phyloP scores from a whole-genome alignment of 2,797 vertebrate species.

The Sarcoramphus papa region DNA sequence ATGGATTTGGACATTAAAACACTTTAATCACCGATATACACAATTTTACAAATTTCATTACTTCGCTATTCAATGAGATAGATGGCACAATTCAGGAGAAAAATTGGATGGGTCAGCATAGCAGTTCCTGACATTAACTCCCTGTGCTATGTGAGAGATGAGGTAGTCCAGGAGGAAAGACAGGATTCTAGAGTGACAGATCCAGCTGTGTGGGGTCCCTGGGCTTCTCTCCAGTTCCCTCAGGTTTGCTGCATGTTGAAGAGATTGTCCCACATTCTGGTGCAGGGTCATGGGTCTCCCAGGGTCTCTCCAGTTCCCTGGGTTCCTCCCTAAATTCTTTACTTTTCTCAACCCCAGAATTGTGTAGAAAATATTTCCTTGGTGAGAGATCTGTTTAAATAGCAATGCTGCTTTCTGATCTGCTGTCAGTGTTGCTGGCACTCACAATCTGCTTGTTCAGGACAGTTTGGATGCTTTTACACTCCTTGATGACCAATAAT shows the following conservation, averaged over 20 bases:
- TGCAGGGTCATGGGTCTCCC: background rate
- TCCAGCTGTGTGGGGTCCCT: background rate
- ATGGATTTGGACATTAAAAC: background rate
- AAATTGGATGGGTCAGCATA: background rate
- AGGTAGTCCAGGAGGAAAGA: background rate
- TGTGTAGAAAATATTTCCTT: background rate
- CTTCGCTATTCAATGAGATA: background rate
- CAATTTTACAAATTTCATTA: background rate
- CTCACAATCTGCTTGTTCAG: background rate
- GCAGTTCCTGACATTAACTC: background rate
- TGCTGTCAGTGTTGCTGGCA: background rate
- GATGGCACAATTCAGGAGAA: background rate
- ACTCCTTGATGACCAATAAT: background rate
- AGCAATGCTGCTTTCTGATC: background rate
- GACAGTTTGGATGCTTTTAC: background rate
- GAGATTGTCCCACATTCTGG: background rate
- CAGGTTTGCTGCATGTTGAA: background rate
- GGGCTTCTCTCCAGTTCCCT: background rate
- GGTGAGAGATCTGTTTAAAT: background rate
- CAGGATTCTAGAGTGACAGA: background rate
- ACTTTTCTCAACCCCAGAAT: background rate
- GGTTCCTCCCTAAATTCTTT: background rate
- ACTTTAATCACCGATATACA: background rate
- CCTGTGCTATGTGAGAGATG: background rate
- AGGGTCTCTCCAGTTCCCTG: background rate